A percentile compares a stretch with the other conserved stretches of the same genome.
Evolutionary conservation across 2,113 vertebrate genomes (phyloP).

Genomic region (Paratilapia polleni): DNA sequence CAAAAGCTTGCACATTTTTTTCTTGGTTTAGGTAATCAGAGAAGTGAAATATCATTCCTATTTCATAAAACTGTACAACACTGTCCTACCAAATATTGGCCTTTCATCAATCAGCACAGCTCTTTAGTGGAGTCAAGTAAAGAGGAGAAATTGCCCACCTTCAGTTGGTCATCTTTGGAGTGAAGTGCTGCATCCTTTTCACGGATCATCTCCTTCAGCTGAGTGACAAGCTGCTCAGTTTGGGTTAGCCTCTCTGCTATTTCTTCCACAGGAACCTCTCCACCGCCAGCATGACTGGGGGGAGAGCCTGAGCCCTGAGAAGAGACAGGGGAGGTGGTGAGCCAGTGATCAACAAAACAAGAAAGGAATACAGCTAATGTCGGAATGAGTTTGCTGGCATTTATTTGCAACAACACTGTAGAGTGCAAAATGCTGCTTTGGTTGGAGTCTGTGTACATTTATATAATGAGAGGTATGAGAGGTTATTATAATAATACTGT

Average conservation of each 20-base stretch:
- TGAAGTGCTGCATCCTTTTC: conserved; percentile 86
- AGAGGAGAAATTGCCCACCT: conserved; percentile 72
- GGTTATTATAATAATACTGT: background rate
- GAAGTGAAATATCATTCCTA: background rate
- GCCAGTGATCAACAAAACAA: background rate
- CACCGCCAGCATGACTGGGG: conserved; percentile 4
- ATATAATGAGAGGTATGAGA: background rate
- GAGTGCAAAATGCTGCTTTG: background rate
- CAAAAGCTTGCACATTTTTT: background rate
- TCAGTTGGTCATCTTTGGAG: conserved; percentile 85
- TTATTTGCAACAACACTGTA: background rate
- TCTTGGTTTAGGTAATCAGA: background rate
- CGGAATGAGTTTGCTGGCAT: background rate
- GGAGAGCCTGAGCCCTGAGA: conserved; percentile 76
- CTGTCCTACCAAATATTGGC: background rate
- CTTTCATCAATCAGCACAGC: background rate
- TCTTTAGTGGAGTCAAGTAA: background rate
- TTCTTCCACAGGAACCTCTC: conserved; percentile 69
- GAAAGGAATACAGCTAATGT: background rate
- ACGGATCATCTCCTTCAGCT: conserved; percentile 88
- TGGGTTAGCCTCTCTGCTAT: conserved; percentile 83
- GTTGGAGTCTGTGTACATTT: background rate
- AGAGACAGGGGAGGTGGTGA: background rate
- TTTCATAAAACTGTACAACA: background rate
- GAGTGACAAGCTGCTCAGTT: conserved; percentile 85